Evolutionary conservation across 64 coral and sea anemone species (phyloP), one percentile per base, ranked within the genome.

Genomic region (Orbicella faveolata): DNA sequence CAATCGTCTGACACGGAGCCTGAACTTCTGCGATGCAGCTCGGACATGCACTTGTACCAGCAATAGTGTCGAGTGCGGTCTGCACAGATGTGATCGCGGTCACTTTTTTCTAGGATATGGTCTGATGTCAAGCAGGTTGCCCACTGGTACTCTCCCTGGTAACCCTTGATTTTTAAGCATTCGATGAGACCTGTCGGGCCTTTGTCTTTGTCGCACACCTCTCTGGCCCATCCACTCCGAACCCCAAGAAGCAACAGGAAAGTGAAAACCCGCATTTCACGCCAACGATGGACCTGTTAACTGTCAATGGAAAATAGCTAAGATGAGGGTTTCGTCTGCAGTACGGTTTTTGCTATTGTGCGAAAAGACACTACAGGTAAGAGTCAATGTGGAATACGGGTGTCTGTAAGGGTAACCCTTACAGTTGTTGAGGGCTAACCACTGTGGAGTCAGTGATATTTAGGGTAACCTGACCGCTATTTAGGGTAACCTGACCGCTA

Each of bases 31-130:
- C 61, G 8, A 78, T 96, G 39, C 12, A 87, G 75, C 36, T 92
- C 90, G 14, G 82, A 0, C 94, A 96, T 96, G 37, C 94, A 96
- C 75, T 90, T 90, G 80, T 92, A 96, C 44, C 73, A 88, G 36
- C 94, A 95, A 75, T 89, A 84, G 2, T 13, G 63, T 10, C 79
- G 44, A 25, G 3, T 19, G 6, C 63, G 3, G 18, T 63, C 0
- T 1, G 0, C 0, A 64, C 94, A 96, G 0, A 2, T 14, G 44
- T 92, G 94, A 8, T 14, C 75, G 33, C 73, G 79, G 51, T 23
- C 19, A 16, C 89, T 89, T 77, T 92, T 92, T 79, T 87, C 90
- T 36, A 65, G 37, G 33, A 96, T 96, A 53, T 96, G 92, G 6
- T 63, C 14, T 44, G 92, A 19, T 0, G 94, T 96, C 0, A 96